Conservation (phyloP, 2,113 vertebrate genomes). For the Lamprologus lemairii region DNA sequence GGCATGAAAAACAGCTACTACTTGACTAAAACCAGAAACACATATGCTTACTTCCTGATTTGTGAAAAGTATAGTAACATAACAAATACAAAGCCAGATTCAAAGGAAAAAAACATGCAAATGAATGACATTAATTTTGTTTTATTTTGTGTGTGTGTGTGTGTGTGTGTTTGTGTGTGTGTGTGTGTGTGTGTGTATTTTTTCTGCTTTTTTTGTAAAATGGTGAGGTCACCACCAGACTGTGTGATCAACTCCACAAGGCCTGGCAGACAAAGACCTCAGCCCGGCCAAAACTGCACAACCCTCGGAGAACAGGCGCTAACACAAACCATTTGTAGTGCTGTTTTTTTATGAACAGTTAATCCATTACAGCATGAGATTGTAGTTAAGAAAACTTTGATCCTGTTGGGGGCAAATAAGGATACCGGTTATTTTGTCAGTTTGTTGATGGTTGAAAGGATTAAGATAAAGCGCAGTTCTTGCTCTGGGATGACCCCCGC, state of each 20-base stretch:
- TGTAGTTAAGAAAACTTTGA: slow-evolving; percentile 50
- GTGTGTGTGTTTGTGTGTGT: neutral
- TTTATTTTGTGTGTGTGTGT: neutral
- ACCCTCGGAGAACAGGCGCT: slow-evolving; percentile 4
- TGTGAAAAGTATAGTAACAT: neutral
- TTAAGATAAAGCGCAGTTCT: slow-evolving; percentile 37
- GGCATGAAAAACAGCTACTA: neutral
- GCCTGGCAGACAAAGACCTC: slow-evolving; percentile 33
- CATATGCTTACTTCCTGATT: neutral
- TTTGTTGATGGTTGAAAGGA: slow-evolving; percentile 48
- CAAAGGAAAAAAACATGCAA: neutral
- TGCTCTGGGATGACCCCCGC: neutral
- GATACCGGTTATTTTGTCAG: slow-evolving; percentile 10
- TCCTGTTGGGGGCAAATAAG: slow-evolving; percentile 32
- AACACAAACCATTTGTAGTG: slow-evolving; percentile 46
- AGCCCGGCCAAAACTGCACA: slow-evolving; percentile 4
- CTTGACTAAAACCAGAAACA: neutral
- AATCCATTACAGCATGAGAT: slow-evolving; percentile 48
- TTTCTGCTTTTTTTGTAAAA: neutral
- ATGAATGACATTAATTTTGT: neutral
- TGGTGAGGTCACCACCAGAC: slow-evolving; percentile 30
- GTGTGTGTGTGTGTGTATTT: neutral
- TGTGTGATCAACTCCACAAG: slow-evolving; percentile 45
- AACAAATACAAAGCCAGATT: neutral
- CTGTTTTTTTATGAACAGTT: slow-evolving; percentile 46